These are phyloP conservation scores for Muntiacus reevesi DNA, from an alignment of 2,113 vertebrate genomes.

Conservation along the genomic window DNA sequence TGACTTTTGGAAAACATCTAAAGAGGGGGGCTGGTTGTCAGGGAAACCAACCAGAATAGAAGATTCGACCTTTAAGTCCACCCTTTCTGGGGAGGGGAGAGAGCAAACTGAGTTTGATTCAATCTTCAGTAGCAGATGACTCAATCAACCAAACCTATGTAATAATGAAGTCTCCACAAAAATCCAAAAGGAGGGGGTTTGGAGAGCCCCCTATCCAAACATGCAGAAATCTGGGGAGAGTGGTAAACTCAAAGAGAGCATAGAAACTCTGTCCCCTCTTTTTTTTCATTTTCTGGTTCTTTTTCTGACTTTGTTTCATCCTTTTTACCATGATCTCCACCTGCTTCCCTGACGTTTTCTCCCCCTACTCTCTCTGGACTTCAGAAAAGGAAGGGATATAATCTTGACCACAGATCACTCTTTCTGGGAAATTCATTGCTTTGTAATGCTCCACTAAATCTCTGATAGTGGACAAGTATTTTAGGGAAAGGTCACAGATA, in stretches of 20 bases:
- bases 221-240: not conserved
- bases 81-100: not conserved
- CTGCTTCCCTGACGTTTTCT: not conserved
- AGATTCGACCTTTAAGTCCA: not conserved
- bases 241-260: not conserved
- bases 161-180: not conserved
- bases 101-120: not conserved
- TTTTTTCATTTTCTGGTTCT: not conserved
- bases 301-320: not conserved
- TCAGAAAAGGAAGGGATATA: conserved; percentile 1
- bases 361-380: not conserved
- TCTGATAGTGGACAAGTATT: not conserved
- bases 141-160: not conserved
- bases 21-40: not conserved
- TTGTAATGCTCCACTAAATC: not conserved
- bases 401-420: not conserved
- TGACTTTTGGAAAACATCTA: not conserved
- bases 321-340: not conserved
- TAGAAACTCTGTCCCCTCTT: not conserved
- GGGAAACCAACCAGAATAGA: not conserved
- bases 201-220: not conserved
- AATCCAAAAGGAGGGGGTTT: not conserved
- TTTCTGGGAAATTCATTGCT: conserved; percentile 5
- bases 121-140: not conserved
- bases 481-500: not conserved